phyloP scores from a whole-genome alignment of 2,797 vertebrate genomes.

The Enteromius fasciolatus region DNA sequence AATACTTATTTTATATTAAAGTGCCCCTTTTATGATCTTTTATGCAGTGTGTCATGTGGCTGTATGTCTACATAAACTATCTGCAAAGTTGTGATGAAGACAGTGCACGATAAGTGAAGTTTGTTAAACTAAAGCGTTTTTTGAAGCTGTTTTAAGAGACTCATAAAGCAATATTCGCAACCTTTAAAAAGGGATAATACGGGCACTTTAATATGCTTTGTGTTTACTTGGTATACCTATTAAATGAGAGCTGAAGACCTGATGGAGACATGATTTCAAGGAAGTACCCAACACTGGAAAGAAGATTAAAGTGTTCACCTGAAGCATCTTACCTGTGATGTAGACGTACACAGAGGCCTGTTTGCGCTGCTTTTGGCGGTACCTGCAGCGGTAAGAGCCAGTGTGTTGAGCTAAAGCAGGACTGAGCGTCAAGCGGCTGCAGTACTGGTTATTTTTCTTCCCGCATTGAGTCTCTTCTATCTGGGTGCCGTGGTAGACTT shows the following conservation, averaged over 20 bases:
- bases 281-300: neutral
- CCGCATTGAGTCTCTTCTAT: constrained; percentile 83
- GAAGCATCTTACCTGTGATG: constrained; percentile 87
- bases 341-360: constrained; percentile 87
- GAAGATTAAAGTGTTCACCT: constrained; percentile 3
- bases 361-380: constrained; percentile 73
- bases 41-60: no score
- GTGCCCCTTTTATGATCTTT: no score
- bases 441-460: constrained; percentile 78
- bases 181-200: no score
- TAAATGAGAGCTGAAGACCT: neutral
- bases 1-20: neutral
- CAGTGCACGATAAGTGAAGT: no score
- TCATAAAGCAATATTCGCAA: no score
- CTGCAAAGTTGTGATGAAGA: no score
- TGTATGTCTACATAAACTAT: no score
- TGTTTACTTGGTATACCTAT: neutral
- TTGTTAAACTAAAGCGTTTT: no score
- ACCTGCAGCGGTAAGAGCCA: constrained; percentile 87
- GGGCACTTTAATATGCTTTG: neutral
- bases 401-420: constrained; percentile 82
- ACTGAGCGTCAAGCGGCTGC: constrained; percentile 84
- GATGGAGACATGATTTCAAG: neutral
- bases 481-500: constrained; percentile 74
- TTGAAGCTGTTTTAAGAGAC: no score